These are phyloP conservation scores for Meda fulgida DNA, from an alignment of 2,797 vertebrate genomes.

Conservation along the genomic window DNA sequence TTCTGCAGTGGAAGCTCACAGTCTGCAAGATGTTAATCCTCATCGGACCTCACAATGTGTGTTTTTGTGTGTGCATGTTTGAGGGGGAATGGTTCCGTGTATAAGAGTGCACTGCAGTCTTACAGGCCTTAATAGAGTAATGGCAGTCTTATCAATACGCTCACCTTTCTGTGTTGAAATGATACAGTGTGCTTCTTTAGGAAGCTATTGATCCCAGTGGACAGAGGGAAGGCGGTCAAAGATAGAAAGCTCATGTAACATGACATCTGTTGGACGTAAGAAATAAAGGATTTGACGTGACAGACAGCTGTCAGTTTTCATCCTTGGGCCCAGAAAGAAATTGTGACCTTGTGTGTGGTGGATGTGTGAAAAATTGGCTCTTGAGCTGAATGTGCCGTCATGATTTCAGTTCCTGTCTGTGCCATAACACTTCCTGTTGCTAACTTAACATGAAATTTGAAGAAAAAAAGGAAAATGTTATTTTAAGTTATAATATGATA, in stretches of 20 bases:
- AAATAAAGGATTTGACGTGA: slow-evolving; percentile 37
- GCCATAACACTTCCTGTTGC: neutral
- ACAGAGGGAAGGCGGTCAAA: slow-evolving; percentile 51
- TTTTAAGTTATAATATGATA: neutral
- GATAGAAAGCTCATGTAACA: slow-evolving; percentile 36
- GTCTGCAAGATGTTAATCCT: slow-evolving; percentile 70
- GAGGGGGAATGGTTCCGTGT: slow-evolving; percentile 28
- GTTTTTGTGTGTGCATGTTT: slow-evolving; percentile 47
- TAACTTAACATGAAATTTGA: neutral
- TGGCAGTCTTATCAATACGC: slow-evolving; percentile 71
- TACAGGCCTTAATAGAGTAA: slow-evolving; percentile 49
- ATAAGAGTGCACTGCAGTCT: slow-evolving; percentile 32
- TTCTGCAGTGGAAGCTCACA: slow-evolving; percentile 73
- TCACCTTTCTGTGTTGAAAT: slow-evolving; percentile 67
- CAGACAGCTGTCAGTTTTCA: slow-evolving; percentile 43
- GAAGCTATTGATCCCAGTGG: slow-evolving; percentile 66
- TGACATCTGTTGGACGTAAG: slow-evolving; percentile 42
- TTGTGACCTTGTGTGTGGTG: slow-evolving; percentile 23
- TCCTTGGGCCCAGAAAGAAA: neutral
- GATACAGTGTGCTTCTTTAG: slow-evolving; percentile 63
- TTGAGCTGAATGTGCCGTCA: neutral
- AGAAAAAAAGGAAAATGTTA: too few relatives aligned
- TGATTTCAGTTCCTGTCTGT: neutral
- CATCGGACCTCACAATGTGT: slow-evolving; percentile 55
- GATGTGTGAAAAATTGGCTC: slow-evolving; percentile 7